These are phyloP conservation scores for Caenorhabditis doughertyi DNA, from an alignment of 2,888 invertebrate species.

Conservation along the genomic window DNA sequence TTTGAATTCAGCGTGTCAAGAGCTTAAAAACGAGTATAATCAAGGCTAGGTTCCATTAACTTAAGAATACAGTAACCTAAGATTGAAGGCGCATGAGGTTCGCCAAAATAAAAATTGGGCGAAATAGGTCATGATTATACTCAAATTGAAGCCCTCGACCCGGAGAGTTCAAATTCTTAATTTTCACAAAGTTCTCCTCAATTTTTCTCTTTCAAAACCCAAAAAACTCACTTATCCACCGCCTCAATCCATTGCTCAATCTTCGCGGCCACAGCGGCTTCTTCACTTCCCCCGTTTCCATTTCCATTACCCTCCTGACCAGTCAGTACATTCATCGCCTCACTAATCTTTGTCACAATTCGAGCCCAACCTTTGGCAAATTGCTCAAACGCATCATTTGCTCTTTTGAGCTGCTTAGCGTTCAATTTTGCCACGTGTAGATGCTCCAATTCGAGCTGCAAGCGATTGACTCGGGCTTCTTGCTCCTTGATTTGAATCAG, in stretches of 20 bases:
- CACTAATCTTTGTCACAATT: constrained; percentile 78
- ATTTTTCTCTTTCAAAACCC: background rate
- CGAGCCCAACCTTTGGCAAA: constrained; percentile 80
- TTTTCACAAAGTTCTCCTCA: background rate
- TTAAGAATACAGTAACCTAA: background rate
- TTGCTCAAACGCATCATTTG: constrained; percentile 80
- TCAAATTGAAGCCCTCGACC: background rate
- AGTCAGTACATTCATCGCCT: constrained; percentile 76
- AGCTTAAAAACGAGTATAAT: background rate
- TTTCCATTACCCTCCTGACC: constrained; percentile 63
- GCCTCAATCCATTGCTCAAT: constrained; percentile 76
- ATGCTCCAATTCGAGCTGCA: constrained; percentile 76
- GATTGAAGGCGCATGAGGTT: background rate
- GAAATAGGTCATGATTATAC: background rate
- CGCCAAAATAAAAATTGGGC: background rate
- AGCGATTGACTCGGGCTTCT: constrained; percentile 72
- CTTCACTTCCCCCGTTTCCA: constrained; percentile 71
- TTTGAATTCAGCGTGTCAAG: background rate
- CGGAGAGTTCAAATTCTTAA: background rate
- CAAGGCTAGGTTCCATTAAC: background rate
- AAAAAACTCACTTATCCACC: constrained; percentile 63
- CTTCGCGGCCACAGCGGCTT: constrained; percentile 69
- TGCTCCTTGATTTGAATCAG: constrained; percentile 78
- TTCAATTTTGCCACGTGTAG: constrained; percentile 74
- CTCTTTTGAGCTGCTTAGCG: constrained; percentile 74